Evolutionary conservation across 2,797 vertebrate species (phyloP), one percentile per base, ranked within the genome.

Genomic region (Tapera naevia): DNA sequence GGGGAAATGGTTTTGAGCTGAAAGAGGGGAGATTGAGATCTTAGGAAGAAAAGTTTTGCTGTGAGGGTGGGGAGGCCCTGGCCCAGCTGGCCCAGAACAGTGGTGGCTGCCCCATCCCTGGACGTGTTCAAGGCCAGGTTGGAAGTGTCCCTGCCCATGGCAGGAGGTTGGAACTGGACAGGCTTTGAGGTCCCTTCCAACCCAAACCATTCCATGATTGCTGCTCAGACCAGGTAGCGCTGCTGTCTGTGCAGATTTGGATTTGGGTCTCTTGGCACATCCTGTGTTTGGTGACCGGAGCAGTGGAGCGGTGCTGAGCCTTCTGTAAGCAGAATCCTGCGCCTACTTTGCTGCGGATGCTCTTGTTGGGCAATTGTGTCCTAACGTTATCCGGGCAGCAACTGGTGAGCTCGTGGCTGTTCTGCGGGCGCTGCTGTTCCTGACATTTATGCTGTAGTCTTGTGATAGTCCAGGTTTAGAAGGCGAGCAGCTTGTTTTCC

Each of bases 391-490:
- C 41, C 35, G 23, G 67, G 45, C 10, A 32, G 82, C 39, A 19
- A 5, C 25, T 3, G 33, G 70, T 1, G 22, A 32, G 48, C 60
- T n/a, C 2, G n/a, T 2, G 33, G 58, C 62, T 17, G 46, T 17
- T 18, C 64, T 1, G 64, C 3, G 3, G 43, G 66, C 17, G 7
- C 48, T 65, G 35, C 86, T 2, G 7, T 13, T 53, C n/a, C 30
- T 89, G 93, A 86, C 91, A 88, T 89, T 93, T 92, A 24, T 41
- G 70, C 27, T 0, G 71, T 4, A 80, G 91, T 91, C 95, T 94
- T 87, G 94, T 96, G 95, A 91, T 60, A 6, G 3, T 69, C 92
- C 95, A 61, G 88, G 88, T 95, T 95, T 91, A 95, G 96, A 73
- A 91, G 64, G 80, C 76, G 11, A 66, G 75, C 72, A 33, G 92